Base-by-base conservation (phyloP, 1,140 invertebrate genomes). In the Pectinophora gossypiella region DNA sequence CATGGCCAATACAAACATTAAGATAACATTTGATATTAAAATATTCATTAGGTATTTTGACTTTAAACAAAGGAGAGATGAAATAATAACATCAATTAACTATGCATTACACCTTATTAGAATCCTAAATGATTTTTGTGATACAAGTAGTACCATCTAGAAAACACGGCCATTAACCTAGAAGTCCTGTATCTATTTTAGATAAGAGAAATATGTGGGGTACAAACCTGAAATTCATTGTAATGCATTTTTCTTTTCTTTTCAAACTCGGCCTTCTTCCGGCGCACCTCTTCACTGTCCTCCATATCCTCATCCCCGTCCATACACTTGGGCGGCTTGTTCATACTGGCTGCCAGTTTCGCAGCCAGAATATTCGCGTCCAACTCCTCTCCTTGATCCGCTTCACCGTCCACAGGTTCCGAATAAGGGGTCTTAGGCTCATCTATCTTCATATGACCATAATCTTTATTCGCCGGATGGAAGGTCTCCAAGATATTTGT, bases 391-490 rank as follows among this genome's bases (percentile, higher is more conserved):
- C 91, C 89, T 42, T 93, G 91, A 53, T 93, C 91, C 27, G 89
- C 88, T 54, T 94, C 93, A 22, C 92, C 90, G 51, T 94, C 92
- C 51, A 93, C 91, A 61, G 95, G 93, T 59, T 89, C 85, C 4
- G 85, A 87, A 74, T 94, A 99, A 1, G 98, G 99, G 7, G 99
- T 99, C 89, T 98, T 97, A 27, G 98, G 97, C 86, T 99, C 98
- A 71, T 99, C 97, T 51, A 99, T 98, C 90, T 99, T 99, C 97
- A 99, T 99, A 75, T 98, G 97, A 7, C 98, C 98, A 89, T 99
- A 99, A 89, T 99, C 98, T 89, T 99, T 99, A 78, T 98, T 97
- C 20, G 95, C 88, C 35, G 98, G 98, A 91, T 99, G 98, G 72
- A 98, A 92, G 3, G 99, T 99, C 52, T 97, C 97, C 66, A 99